phyloP scores from a whole-genome alignment of 2,888 invertebrate genomes.

The Stenodema calcarata region DNA sequence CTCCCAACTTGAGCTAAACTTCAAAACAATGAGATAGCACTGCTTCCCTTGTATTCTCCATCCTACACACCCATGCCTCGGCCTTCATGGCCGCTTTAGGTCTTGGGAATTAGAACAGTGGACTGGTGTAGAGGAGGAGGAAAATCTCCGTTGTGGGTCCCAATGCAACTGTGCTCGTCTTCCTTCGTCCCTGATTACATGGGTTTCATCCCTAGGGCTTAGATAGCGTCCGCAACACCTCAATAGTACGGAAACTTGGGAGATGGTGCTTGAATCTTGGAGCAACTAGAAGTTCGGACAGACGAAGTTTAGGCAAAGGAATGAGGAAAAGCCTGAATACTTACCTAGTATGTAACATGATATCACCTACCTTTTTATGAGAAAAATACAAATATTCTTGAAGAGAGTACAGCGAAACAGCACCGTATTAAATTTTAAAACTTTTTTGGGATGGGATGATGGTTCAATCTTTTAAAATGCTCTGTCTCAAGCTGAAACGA shows the following conservation, averaged over 20 bases:
- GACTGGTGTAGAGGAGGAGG: not conserved
- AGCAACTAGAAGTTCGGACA: not conserved
- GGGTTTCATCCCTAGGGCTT: not conserved
- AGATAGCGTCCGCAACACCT: not conserved
- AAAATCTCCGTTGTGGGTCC: not conserved
- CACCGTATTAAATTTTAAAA: too few relatives aligned
- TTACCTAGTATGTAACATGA: too few relatives aligned
- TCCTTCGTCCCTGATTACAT: not conserved
- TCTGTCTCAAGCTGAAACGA: too few relatives aligned
- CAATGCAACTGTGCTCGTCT: not conserved
- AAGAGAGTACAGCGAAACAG: too few relatives aligned
- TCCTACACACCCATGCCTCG: not conserved
- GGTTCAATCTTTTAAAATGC: too few relatives aligned
- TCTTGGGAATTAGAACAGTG: not conserved
- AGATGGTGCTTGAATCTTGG: not conserved
- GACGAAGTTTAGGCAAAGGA: not conserved
- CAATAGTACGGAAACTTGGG: not conserved
- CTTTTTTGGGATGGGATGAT: too few relatives aligned
- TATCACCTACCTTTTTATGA: too few relatives aligned
- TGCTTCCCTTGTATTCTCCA: not conserved
- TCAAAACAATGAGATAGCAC: not conserved
- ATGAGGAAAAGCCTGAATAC: too few relatives aligned
- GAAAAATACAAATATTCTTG: too few relatives aligned
- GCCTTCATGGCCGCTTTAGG: not conserved
- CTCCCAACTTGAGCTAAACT: not conserved